Base-by-base conservation (phyloP, 2,888 invertebrate genomes). In the Gastracanthus pulcherrimus region DNA sequence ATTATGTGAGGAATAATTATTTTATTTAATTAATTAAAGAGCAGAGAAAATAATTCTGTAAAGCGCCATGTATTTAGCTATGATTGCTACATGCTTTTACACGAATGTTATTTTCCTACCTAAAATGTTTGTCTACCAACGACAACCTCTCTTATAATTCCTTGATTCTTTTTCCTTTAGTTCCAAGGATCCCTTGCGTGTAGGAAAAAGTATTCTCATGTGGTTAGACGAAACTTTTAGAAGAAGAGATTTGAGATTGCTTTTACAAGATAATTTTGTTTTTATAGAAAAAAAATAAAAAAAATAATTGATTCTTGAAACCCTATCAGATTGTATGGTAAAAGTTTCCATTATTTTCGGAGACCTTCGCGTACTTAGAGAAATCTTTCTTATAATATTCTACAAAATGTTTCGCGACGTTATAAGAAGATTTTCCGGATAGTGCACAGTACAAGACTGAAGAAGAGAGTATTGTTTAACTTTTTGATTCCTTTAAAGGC, bases 221-320 rank as follows among this genome's bases (percentile, higher is more conserved):
- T 26, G 23, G 26, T 51, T 29, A 23, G 29, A 75, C 4, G n/a
- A 66, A 29, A 64, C 34, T 58, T 26, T n/a, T n/a, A n/a, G 26
- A 23, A 13, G 29, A 66, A 66, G 16, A 60, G 74, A 71, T 51
- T 75, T 66, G 16, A 66, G 51, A 64, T 48, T 51, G 36, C 36
- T 51, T 75, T 75, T 75, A n/a, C 23, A 36, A 55, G 51, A 51
- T 75, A 34, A 64, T 36, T 66, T 51, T 55, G 38, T 38, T 66
- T 55, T 66, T 7, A 51, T 29, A 51, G n/a, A 51, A 26, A 23
- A 48, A 69, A 48, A 69, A 29, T 38, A 45, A n/a, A n/a, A n/a
- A n/a, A n/a, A n/a, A n/a, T n/a, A n/a, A n/a, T n/a, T n/a, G n/a
- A n/a, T 45, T n/a, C 45, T 29, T 38, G 41, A 45, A 62, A 62